Evolutionary conservation across 2,797 vertebrate species (phyloP).

Genomic region (Poeciliopsis paucimaculata): DNA sequence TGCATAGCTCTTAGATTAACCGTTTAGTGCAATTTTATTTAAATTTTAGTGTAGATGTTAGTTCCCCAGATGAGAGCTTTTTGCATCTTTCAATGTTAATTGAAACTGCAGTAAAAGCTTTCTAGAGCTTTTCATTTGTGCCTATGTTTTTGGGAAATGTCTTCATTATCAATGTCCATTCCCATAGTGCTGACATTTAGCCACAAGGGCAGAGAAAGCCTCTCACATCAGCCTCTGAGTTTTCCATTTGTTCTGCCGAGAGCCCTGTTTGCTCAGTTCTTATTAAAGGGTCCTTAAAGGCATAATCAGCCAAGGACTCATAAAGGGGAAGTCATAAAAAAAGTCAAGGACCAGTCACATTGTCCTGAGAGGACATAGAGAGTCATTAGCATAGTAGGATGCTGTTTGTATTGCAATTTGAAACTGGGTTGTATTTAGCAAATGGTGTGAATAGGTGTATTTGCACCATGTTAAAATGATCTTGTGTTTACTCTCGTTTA

Average conservation of each 20-base stretch:
- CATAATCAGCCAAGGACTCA: constrained; percentile 60
- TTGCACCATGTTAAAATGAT: constrained; percentile 30
- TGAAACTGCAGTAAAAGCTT: constrained; percentile 34
- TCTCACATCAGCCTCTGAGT: constrained; percentile 33
- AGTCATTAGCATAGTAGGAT: constrained; percentile 69
- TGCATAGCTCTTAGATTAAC: constrained; percentile 7
- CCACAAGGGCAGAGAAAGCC: constrained; percentile 42
- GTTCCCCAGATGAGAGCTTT: constrained; percentile 37
- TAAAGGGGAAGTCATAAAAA: constrained; percentile 76
- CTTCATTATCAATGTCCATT: constrained; percentile 38
- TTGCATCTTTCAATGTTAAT: constrained; percentile 23
- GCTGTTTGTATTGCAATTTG: constrained; percentile 50
- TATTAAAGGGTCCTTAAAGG: constrained; percentile 72
- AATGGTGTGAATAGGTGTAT: constrained; percentile 19
- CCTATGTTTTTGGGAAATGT: constrained; percentile 32
- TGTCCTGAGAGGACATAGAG: constrained; percentile 64
- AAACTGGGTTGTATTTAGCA: constrained; percentile 20
- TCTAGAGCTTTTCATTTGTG: constrained; percentile 41
- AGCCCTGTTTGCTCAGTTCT: constrained; percentile 70
- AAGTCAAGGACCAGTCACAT: constrained; percentile 60
- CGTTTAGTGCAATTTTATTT: constrained; percentile 12
- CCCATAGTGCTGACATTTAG: constrained; percentile 47
- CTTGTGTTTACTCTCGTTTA: constrained; percentile 19
- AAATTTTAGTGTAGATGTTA: constrained; percentile 1
- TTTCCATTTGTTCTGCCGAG: constrained; percentile 62